Conservation (phyloP, 2,888 invertebrate species). For the Suillia variegata region DNA sequence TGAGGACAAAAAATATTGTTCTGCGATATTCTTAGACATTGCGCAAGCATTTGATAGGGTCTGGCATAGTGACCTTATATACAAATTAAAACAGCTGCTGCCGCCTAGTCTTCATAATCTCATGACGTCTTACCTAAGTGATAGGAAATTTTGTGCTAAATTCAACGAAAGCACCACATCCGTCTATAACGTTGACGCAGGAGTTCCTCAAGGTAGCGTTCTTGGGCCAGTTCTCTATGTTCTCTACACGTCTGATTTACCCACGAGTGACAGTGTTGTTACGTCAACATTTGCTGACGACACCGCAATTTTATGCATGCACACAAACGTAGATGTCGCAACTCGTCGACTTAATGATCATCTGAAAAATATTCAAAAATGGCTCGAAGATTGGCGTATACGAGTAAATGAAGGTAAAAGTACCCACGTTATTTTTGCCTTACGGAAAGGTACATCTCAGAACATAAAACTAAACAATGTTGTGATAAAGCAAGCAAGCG, state of each 20-base stretch:
- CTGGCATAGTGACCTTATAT: not conserved
- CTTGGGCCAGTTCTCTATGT: not conserved
- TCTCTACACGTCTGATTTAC: not conserved
- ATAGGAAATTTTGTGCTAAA: not conserved
- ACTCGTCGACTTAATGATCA: not conserved
- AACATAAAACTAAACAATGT: not conserved
- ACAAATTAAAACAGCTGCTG: not conserved
- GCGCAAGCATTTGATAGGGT: not conserved
- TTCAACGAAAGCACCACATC: no score
- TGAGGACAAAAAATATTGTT: not conserved
- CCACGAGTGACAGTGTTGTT: not conserved
- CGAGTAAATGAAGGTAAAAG: not conserved
- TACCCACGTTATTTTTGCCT: not conserved
- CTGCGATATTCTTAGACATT: not conserved
- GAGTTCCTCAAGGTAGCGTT: slow-evolving; percentile 2
- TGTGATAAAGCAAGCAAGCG: not conserved
- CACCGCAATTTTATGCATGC: no score
- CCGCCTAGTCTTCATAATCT: not conserved
- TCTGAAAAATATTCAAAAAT: not conserved
- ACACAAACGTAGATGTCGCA: not conserved
- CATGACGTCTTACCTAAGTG: not conserved
- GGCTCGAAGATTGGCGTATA: not conserved
- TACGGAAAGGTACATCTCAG: not conserved
- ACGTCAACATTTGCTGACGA: not conserved
- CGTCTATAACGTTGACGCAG: no score